Evolutionary conservation across 2,888 invertebrate genomes (phyloP).

Genomic region (Polydrusus tereticollis): DNA sequence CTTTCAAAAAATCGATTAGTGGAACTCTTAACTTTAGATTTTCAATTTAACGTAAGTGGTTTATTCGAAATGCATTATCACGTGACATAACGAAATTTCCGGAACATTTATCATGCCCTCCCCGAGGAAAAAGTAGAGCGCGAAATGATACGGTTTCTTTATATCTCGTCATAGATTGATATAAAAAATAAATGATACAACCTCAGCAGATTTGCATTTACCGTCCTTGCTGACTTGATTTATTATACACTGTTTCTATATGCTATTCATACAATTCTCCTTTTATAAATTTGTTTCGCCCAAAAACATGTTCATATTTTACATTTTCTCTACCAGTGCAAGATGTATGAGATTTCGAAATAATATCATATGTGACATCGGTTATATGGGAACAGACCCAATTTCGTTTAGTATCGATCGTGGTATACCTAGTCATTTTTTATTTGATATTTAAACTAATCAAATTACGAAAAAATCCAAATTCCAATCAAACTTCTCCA

Average conservation of each 20-base stretch:
- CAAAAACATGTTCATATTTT: constrained; percentile 45
- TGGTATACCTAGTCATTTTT: neutral
- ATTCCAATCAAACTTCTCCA: no score
- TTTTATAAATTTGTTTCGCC: constrained; percentile 47
- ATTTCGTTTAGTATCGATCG: constrained; percentile 24
- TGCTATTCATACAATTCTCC: constrained; percentile 45
- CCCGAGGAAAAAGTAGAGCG: constrained; percentile 49
- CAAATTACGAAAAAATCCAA: no score
- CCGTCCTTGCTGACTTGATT: constrained; percentile 59
- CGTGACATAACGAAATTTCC: constrained; percentile 30
- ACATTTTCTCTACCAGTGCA: constrained; percentile 39
- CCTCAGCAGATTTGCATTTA: constrained; percentile 59
- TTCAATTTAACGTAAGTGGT: constrained; percentile 17
- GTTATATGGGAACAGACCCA: constrained; percentile 28
- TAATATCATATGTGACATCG: constrained; percentile 36
- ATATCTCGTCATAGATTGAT: constrained; percentile 63
- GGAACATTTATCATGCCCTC: constrained; percentile 39
- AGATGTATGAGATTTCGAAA: constrained; percentile 44
- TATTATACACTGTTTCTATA: constrained; percentile 59
- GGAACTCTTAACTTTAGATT: neutral
- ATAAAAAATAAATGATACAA: constrained; percentile 63
- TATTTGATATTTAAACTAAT: no score
- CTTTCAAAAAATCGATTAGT: neutral
- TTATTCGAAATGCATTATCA: constrained; percentile 32
- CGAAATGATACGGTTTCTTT: constrained; percentile 60